phyloP scores from a whole-genome alignment of 1,140 invertebrate genomes.

The Pseudomyrmex gracilis region DNA sequence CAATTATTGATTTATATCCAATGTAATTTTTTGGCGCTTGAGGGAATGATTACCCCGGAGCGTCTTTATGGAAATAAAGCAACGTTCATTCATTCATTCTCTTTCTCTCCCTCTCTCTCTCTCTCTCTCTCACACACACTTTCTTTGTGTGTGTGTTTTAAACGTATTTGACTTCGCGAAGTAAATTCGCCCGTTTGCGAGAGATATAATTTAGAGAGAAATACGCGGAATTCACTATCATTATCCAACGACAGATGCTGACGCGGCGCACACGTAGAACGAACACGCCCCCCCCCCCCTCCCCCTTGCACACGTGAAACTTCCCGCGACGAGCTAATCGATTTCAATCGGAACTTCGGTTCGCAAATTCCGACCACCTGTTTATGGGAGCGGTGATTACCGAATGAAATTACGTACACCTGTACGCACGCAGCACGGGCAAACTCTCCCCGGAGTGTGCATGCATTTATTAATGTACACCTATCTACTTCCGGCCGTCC shows the following conservation, averaged over 20 bases:
- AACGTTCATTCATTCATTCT: too few species aligned
- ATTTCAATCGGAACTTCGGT: constrained; percentile 47
- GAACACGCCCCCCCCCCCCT: too few species aligned
- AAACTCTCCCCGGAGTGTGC: not conserved
- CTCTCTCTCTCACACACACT: too few species aligned
- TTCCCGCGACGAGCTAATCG: constrained; percentile 46
- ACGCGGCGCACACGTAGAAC: not conserved
- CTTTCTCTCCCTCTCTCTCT: too few species aligned
- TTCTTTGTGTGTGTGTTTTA: too few species aligned
- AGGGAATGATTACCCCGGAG: too few species aligned
- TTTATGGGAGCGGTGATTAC: constrained; percentile 54
- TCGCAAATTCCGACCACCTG: constrained; percentile 56
- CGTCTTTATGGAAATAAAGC: too few species aligned
- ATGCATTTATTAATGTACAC: constrained; percentile 38
- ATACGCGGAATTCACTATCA: constrained; percentile 38
- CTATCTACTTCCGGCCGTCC: constrained; percentile 26
- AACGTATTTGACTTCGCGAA: not conserved
- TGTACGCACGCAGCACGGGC: constrained; percentile 36
- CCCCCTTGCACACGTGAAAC: not conserved
- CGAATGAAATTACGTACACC: constrained; percentile 58
- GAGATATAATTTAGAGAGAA: constrained; percentile 36
- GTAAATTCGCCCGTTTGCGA: constrained; percentile 1
- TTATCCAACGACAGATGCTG: constrained; percentile 52
- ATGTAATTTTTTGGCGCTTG: too few species aligned
- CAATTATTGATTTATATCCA: too few species aligned